Percentiles rank a stretch among this genome's conserved stretches.
These are phyloP conservation scores for Pachliopta kotzebuea DNA, from an alignment of 2,888 invertebrate genomes.

Conservation along the genomic window DNA sequence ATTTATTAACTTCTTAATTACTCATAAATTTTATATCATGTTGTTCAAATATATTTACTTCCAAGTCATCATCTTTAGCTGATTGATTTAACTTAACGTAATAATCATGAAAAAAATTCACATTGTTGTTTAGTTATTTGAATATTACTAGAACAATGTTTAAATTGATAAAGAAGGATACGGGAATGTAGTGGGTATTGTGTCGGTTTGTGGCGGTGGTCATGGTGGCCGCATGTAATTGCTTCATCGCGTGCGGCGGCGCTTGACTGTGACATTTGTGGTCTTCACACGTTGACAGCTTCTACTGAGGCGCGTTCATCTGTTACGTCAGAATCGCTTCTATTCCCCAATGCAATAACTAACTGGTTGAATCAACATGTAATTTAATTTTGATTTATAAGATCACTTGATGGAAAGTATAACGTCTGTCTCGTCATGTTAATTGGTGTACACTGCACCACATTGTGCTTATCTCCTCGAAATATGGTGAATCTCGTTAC, in stretches of 20 bases:
- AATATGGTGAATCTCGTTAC: too few species aligned
- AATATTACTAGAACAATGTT: background rate
- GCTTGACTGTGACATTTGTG: slow-evolving; percentile 18
- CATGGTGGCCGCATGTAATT: slow-evolving; percentile 14
- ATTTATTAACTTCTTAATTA: too few species aligned
- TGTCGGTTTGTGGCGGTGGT: slow-evolving; percentile 6
- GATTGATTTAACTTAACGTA: too few species aligned
- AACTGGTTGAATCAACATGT: background rate
- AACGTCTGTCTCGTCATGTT: too few species aligned
- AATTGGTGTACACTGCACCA: too few species aligned
- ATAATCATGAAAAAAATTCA: background rate
- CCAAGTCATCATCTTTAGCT: too few species aligned
- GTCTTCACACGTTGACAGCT: slow-evolving; percentile 9
- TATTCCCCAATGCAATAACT: background rate
- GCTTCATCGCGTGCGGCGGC: slow-evolving; percentile 20
- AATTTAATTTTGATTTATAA: background rate
- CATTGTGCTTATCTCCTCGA: too few species aligned
- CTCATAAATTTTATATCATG: too few species aligned
- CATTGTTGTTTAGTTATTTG: background rate
- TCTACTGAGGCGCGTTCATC: slow-evolving; percentile 4
- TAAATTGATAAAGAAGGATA: background rate
- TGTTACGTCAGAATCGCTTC: background rate
- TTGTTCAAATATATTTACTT: too few species aligned
- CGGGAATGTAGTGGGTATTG: slow-evolving; percentile 5
- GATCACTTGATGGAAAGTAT: too few species aligned